Conservation (phyloP, 2,113 vertebrate species). For the Oryzias celebensis region DNA sequence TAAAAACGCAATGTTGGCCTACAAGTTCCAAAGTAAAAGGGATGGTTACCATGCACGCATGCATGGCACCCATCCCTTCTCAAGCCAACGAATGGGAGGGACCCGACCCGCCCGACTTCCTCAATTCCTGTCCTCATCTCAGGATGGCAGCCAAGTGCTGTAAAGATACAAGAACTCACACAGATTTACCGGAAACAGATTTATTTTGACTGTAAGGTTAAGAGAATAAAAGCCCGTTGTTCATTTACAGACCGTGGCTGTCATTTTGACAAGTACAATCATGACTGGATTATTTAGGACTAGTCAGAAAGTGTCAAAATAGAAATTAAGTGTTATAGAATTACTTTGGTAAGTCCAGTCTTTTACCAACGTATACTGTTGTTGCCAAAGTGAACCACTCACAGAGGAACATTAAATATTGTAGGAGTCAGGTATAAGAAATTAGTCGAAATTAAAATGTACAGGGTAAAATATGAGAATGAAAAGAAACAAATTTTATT, state of each 20-base stretch:
- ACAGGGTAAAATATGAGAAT: too few relatives aligned
- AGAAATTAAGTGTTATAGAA: too few relatives aligned
- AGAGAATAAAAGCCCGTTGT: background rate
- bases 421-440: too few relatives aligned
- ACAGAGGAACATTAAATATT: too few relatives aligned
- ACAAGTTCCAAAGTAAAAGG: background rate
- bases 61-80: slow-evolving; percentile 26
- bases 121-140: slow-evolving; percentile 40
- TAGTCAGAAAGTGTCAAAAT: too few relatives aligned
- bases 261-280: too few relatives aligned
- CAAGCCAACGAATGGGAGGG: slow-evolving; percentile 18
- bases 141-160: slow-evolving; percentile 18
- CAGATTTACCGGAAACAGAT: background rate
- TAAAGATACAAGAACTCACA: background rate
- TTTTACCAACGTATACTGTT: too few relatives aligned
- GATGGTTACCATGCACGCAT: background rate
- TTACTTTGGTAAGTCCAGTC: too few relatives aligned
- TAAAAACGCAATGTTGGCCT: background rate
- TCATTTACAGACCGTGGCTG: background rate
- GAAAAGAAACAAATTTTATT: too few relatives aligned
- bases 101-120: slow-evolving; percentile 51
- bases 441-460: too few relatives aligned
- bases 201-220: background rate
- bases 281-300: too few relatives aligned
- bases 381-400: too few relatives aligned